A percentile compares a stretch with the other conserved stretches of the same genome.
phyloP scores from a whole-genome alignment of 2,888 invertebrate species.

The Lochmaea capreae region DNA sequence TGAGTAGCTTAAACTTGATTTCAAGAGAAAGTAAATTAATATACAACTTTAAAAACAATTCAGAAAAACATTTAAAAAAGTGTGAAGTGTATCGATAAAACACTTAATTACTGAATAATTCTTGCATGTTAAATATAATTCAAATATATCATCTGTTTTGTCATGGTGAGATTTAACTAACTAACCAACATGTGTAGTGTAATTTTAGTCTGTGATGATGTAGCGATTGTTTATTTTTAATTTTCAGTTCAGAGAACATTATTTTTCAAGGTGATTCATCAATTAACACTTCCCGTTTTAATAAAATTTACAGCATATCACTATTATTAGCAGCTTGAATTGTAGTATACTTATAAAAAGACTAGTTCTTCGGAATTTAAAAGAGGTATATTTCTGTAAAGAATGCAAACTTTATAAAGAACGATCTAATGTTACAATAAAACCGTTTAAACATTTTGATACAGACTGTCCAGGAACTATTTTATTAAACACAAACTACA shows the following conservation, averaged over 20 bases:
- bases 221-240: slow-evolving; percentile 6
- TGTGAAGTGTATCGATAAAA: too few species aligned
- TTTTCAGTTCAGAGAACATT: slow-evolving; percentile 10
- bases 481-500: too few species aligned
- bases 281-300: slow-evolving; percentile 10
- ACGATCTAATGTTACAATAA: too few species aligned
- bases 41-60: too few species aligned
- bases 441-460: too few species aligned
- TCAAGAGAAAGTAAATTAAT: too few species aligned
- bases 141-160: background rate
- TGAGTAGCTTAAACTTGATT: too few species aligned
- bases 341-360: background rate
- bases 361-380: background rate
- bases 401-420: too few species aligned
- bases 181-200: background rate
- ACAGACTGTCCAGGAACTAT: too few species aligned
- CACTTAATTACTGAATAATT: background rate
- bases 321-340: background rate
- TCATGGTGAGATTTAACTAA: background rate
- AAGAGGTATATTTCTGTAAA: background rate
- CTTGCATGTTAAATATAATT: background rate
- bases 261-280: slow-evolving; percentile 14
- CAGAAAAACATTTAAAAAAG: too few species aligned
- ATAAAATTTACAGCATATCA: background rate
- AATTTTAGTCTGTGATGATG: slow-evolving; percentile 8